Conservation (phyloP, 2,797 vertebrate genomes). For the Ispidina picta region DNA sequence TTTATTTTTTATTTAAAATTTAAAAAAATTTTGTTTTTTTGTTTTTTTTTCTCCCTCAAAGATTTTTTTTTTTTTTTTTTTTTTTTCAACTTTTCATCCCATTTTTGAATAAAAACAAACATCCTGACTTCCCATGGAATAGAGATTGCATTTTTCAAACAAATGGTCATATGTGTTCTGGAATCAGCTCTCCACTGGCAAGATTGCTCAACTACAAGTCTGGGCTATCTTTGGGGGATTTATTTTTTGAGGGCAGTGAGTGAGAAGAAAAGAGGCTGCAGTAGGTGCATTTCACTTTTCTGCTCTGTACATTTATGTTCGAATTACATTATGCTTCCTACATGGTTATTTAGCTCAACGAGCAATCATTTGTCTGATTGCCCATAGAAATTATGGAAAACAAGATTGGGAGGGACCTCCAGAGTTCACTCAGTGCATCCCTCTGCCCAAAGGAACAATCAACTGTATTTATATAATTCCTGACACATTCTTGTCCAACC, state of each 20-base stretch:
- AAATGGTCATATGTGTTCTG: slow-evolving; percentile 30
- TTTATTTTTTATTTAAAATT: no score
- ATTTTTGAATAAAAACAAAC: slow-evolving; percentile 68
- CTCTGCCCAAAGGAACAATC: slow-evolving; percentile 2
- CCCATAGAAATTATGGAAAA: slow-evolving; percentile 18
- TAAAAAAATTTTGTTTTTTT: no score
- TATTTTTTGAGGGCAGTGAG: not conserved
- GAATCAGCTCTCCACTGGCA: slow-evolving; percentile 17
- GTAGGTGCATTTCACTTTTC: slow-evolving; percentile 1
- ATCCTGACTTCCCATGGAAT: slow-evolving; percentile 57
- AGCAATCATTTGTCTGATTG: slow-evolving; percentile 27
- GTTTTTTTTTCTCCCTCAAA: slow-evolving; percentile 63
- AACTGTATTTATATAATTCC: not conserved
- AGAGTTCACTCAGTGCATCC: not conserved
- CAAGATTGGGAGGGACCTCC: not conserved
- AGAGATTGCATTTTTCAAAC: slow-evolving; percentile 45
- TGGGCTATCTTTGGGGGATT: not conserved
- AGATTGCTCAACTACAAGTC: not conserved
- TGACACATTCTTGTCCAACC: not conserved
- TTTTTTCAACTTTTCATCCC: slow-evolving; percentile 66
- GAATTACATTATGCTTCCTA: slow-evolving; percentile 2
- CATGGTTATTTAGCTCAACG: slow-evolving; percentile 36
- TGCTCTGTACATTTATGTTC: not conserved
- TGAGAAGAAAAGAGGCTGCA: not conserved
- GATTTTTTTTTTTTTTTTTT: slow-evolving; percentile 30